Percentiles rank a stretch among this genome's conserved stretches.
Conservation (phyloP, 2,113 vertebrate species). For the Catharus fuscescens region DNA sequence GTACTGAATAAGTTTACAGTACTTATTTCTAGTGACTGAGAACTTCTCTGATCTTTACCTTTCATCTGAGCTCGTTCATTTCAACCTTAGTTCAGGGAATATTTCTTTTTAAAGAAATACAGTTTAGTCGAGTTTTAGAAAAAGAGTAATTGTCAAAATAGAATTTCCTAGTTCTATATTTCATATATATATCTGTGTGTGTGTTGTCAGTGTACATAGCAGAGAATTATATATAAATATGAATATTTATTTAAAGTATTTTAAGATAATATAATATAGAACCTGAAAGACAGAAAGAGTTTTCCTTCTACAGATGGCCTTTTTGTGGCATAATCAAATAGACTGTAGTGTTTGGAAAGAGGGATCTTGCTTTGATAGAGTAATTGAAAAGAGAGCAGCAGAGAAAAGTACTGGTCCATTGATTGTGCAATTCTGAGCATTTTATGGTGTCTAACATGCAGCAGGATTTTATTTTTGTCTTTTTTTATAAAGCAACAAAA, state of each 20-base stretch:
- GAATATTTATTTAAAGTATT: neutral
- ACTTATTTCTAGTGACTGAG: neutral
- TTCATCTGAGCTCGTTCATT: neutral
- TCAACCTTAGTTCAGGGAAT: neutral
- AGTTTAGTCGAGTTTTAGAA: neutral
- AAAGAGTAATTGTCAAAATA: neutral
- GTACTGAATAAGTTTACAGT: neutral
- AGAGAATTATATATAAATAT: neutral
- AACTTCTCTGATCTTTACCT: neutral
- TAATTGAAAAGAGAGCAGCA: neutral
- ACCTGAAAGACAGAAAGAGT: neutral
- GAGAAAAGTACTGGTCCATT: neutral
- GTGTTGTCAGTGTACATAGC: neutral
- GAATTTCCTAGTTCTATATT: neutral
- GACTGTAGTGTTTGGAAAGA: neutral
- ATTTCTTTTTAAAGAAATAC: neutral
- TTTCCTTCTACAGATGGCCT: neutral
- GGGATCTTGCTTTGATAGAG: neutral
- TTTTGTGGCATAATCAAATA: neutral
- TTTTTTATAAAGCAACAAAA: neutral
- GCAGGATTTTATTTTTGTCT: neutral
- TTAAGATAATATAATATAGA: neutral
- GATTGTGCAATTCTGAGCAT: neutral
- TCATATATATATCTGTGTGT: neutral
- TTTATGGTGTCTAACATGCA: neutral